A percentile compares a stretch with the other conserved stretches of the same genome.
Evolutionary conservation across 2,113 vertebrate species (phyloP).

Genomic region (Calcarius ornatus): DNA sequence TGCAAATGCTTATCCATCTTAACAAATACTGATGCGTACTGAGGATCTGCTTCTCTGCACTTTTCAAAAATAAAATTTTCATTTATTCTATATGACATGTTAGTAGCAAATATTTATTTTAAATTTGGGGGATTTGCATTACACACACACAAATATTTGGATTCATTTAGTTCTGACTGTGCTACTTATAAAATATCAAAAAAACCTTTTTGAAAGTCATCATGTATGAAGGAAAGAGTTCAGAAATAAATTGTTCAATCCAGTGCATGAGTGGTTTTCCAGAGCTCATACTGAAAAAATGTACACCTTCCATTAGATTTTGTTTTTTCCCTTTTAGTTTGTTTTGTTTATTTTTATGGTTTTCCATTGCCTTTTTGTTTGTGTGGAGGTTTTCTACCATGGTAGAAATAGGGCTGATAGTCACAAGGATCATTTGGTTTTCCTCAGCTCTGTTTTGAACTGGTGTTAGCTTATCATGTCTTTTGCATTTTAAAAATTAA

Average conservation of each 20-base stretch:
- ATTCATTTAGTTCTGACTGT: background rate
- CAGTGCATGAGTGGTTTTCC: background rate
- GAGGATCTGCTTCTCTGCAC: background rate
- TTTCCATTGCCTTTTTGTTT: background rate
- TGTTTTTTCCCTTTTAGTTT: background rate
- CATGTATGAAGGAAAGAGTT: background rate
- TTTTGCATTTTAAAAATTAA: background rate
- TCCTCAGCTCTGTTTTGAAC: background rate
- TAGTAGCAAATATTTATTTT: background rate
- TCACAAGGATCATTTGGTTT: background rate
- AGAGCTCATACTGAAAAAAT: background rate
- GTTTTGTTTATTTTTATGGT: background rate
- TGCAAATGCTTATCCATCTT: background rate
- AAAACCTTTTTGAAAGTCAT: background rate
- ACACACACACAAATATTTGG: background rate
- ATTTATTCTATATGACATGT: background rate
- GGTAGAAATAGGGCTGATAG: background rate
- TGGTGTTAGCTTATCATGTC: background rate
- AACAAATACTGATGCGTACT: background rate
- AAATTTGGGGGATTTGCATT: rapidly evolving
- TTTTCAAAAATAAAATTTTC: background rate
- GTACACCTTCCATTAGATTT: background rate
- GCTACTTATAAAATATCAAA: background rate
- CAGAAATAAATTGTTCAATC: background rate
- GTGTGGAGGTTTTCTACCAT: background rate